Conservation (phyloP, 1,140 invertebrate species). For the Lerema accius region DNA sequence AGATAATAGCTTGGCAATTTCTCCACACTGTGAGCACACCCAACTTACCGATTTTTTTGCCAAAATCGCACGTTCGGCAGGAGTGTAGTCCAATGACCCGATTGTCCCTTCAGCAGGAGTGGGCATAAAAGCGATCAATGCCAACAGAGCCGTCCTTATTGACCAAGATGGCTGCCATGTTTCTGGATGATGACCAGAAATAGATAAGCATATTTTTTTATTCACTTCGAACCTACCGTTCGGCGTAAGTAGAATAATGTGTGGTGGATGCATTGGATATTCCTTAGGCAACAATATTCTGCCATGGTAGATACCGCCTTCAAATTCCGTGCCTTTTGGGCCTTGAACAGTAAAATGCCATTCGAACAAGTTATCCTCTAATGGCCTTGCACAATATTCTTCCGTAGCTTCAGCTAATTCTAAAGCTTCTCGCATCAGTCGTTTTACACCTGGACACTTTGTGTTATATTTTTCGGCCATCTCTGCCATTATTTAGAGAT, state of each 20-base stretch:
- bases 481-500: constrained; percentile 53
- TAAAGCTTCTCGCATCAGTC: constrained; percentile 95
- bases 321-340: constrained; percentile 93
- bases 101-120: constrained; percentile 94
- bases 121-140: constrained; percentile 97
- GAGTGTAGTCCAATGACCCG: constrained; percentile 94
- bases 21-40: constrained; percentile 85
- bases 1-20: constrained; percentile 79
- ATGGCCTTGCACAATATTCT: constrained; percentile 94
- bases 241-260: constrained; percentile 96
- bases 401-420: constrained; percentile 94
- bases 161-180: constrained; percentile 99
- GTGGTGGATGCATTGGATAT: constrained; percentile 99
- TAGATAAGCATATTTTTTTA: constrained; percentile 98
- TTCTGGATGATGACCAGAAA: constrained; percentile 98
- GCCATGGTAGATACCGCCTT: constrained; percentile 95
- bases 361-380: constrained; percentile 98
- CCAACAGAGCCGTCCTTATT: constrained; percentile 95
- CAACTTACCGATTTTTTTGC: constrained; percentile 88
- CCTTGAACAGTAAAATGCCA: constrained; percentile 99
- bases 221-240: constrained; percentile 97
- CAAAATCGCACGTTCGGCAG: constrained; percentile 91
- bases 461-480: constrained; percentile 76
- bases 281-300: constrained; percentile 95
- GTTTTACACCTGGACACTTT: constrained; percentile 91